phyloP scores from a whole-genome alignment of 2,797 vertebrate genomes.

The Poecile montanus region DNA sequence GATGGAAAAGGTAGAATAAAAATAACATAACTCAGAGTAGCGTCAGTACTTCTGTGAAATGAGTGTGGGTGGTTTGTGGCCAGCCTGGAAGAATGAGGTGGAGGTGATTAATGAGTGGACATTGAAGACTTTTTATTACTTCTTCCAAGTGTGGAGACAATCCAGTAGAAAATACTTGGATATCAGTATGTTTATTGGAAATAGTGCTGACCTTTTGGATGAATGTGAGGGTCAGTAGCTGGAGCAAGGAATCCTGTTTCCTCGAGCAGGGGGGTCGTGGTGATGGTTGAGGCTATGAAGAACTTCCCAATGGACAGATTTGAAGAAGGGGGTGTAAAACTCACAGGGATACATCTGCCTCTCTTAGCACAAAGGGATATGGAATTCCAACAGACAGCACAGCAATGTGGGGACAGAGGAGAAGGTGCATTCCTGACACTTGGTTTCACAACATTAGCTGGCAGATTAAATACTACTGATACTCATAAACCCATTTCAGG shows the following conservation, averaged over 20 bases:
- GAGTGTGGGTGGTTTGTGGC: background rate
- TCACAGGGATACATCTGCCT: background rate
- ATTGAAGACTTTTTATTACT: background rate
- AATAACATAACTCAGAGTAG: background rate
- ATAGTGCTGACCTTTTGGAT: accelerated
- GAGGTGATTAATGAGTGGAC: background rate
- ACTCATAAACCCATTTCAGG: background rate
- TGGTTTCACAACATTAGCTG: background rate
- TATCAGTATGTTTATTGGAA: background rate
- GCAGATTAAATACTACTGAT: background rate
- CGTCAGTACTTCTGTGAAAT: background rate
- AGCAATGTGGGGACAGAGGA: accelerated
- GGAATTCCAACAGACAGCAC: background rate
- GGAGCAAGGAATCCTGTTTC: background rate
- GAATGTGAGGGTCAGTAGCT: background rate
- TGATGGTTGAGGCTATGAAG: background rate
- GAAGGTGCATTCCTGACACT: background rate
- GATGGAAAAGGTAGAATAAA: background rate
- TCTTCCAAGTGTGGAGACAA: background rate
- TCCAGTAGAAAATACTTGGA: background rate
- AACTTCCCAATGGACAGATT: background rate
- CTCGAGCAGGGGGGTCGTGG: background rate
- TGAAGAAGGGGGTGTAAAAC: accelerated
- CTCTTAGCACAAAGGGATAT: background rate
- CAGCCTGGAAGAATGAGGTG: background rate